Percentiles rank a stretch among this genome's conserved stretches.
Evolutionary conservation across 2,797 vertebrate genomes (phyloP).

Genomic region (Poliocrania exsul): DNA sequence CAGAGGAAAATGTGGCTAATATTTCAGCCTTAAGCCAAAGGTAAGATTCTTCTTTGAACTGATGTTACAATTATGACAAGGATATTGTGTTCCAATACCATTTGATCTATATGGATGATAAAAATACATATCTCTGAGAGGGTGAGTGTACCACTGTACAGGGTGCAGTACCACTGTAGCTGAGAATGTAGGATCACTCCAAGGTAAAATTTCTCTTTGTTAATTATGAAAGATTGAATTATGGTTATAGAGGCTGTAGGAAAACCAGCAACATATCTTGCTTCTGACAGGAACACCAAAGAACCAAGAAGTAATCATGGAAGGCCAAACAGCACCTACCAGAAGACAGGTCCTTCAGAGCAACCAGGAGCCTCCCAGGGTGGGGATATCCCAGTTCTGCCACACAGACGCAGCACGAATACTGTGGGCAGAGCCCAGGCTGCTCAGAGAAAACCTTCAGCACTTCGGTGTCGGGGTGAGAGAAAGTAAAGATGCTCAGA

Average conservation of each 20-base stretch:
- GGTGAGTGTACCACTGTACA: background rate
- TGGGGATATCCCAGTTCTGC: background rate
- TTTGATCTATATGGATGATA: slow-evolving; percentile 67
- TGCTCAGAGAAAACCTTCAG: background rate
- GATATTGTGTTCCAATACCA: slow-evolving; percentile 58
- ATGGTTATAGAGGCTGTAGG: background rate
- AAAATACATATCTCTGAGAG: slow-evolving; percentile 71
- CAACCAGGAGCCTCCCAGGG: background rate
- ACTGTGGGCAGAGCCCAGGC: background rate
- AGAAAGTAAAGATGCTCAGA: background rate
- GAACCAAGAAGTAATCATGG: background rate
- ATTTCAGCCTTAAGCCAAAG: slow-evolving; percentile 28
- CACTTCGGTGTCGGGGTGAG: background rate
- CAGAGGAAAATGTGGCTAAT: background rate
- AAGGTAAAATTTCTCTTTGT: background rate
- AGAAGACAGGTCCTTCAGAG: background rate
- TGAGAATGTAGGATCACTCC: background rate
- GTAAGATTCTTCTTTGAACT: slow-evolving; percentile 58
- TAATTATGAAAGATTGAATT: background rate
- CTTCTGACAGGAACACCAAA: background rate
- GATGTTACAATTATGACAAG: slow-evolving; percentile 49
- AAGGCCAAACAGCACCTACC: background rate
- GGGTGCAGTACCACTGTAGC: too few species aligned
- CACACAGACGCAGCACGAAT: background rate
- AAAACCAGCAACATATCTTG: background rate